Base-by-base conservation (phyloP, 92 coral and sea anemone species). In the Parazoanthus atlanticus region DNA sequence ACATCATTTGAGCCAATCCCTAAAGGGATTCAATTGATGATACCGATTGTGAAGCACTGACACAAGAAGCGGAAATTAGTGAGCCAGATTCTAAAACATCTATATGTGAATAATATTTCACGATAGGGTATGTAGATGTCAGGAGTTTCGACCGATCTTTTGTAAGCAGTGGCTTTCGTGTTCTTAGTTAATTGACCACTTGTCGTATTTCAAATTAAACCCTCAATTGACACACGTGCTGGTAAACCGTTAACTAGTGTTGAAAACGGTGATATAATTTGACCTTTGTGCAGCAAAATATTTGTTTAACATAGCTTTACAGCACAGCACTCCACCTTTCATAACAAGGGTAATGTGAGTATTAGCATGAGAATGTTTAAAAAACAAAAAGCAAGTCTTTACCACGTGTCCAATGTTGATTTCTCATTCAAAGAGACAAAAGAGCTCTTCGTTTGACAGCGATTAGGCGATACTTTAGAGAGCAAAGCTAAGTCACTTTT, bases 231-330 rank as follows among this genome's bases (percentile, higher is more conserved):
- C 77, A 32, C 87, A 84, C 78, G 87, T 84, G 87, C 64, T 84
- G 78, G 5, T 41, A 70, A 84, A 32, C 40, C 21, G 64, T 84
- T 84, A 70, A 84, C 61, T 30, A 84, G 78, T n/a, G 75, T 66
- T 83, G 23, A 36, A 38, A 83, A 69, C 66, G 77, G 29, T 47
- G 41, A 69, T 84, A 46, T 70, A 84, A 84, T 72, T 84, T 84
- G 87, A 84, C 87, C 87, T 84, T 84, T 84, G 78, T 43, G n/a
- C 46, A 71, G 77, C 65, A 67, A 26, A 84, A 84, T 84, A 43
- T 84, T 84, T 84, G 77, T 84, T 84, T 84, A 84, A 67, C 78
- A 84, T 84, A 84, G 87, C 46, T 84, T 84, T 43, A 84, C 87
- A 84, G 78, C 17, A 11, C 77, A 70, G 52, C 78, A 84, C 78